Evolutionary conservation across 2,797 vertebrate species (phyloP).

Genomic region (Lemur catta): DNA sequence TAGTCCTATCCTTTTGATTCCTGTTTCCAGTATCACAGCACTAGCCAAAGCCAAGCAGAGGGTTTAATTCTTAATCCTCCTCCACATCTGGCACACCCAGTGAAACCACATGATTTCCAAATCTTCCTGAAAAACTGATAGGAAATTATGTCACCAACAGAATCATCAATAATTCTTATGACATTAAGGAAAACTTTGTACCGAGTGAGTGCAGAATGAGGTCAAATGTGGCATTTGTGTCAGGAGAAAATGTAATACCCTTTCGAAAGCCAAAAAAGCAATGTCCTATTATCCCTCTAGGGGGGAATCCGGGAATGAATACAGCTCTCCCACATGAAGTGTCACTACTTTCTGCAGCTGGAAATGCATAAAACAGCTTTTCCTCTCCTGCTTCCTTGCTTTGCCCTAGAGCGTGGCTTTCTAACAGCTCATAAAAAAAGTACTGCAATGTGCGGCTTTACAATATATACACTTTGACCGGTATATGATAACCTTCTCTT

Average conservation of each 20-base stretch:
- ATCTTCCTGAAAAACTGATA: conserved; percentile 38
- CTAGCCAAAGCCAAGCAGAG: neutral
- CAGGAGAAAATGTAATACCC: neutral
- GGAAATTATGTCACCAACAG: conserved; percentile 42
- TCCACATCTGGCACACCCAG: conserved; percentile 30
- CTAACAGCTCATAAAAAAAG: conserved; percentile 18
- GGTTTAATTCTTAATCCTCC: conserved; percentile 38
- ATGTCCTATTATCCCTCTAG: conserved; percentile 45
- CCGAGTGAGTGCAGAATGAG: conserved; percentile 27
- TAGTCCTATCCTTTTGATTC: neutral
- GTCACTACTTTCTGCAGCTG: conserved; percentile 48
- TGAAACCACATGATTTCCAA: conserved; percentile 54
- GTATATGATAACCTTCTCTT: conserved; percentile 4
- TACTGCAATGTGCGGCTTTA: neutral
- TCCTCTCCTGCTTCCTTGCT: neutral
- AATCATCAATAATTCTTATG: conserved; percentile 27
- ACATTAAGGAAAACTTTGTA: conserved; percentile 18
- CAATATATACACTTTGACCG: neutral
- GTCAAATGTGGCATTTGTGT: conserved; percentile 18
- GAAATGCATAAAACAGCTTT: conserved; percentile 40
- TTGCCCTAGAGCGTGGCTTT: conserved; percentile 58
- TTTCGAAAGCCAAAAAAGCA: conserved; percentile 48
- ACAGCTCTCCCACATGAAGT: neutral
- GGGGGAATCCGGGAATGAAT: conserved; percentile 46
- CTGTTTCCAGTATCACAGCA: neutral